phyloP scores from a whole-genome alignment of 2,888 invertebrate species.

The Rhaphigaster nebulosa region DNA sequence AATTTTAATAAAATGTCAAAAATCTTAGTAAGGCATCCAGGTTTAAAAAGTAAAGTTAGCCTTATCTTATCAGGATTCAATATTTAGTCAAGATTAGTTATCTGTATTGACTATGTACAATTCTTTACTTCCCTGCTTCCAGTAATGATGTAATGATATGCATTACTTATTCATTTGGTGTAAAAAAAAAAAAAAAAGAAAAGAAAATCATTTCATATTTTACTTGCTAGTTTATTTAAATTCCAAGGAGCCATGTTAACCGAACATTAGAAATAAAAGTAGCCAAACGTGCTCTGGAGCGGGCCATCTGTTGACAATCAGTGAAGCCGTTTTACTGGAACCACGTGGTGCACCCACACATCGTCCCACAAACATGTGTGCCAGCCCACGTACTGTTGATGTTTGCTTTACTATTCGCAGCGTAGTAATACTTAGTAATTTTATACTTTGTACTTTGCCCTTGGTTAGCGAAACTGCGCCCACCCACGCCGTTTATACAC shows the following conservation, averaged over 20 bases:
- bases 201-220: neutral
- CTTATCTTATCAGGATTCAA: slow-evolving; percentile 1
- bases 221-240: neutral
- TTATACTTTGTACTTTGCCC: neutral
- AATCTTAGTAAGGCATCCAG: neutral
- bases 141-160: neutral
- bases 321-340: slow-evolving; percentile 16
- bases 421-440: neutral
- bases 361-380: neutral
- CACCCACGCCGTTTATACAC: neutral
- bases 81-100: slow-evolving; percentile 31
- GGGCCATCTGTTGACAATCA: slow-evolving; percentile 29
- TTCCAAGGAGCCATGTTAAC: neutral
- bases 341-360: slow-evolving; percentile 48
- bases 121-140: neutral
- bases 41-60: neutral
- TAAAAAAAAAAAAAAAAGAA: neutral
- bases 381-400: neutral
- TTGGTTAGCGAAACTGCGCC: neutral
- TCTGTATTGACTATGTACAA: neutral
- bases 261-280: neutral
- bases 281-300: neutral
- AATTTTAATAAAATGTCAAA: neutral
- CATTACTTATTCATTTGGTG: neutral
- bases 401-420: slow-evolving; percentile 15